These are phyloP conservation scores for Agriotes lineatus DNA, from an alignment of 2,888 invertebrate species.

Conservation along the genomic window DNA sequence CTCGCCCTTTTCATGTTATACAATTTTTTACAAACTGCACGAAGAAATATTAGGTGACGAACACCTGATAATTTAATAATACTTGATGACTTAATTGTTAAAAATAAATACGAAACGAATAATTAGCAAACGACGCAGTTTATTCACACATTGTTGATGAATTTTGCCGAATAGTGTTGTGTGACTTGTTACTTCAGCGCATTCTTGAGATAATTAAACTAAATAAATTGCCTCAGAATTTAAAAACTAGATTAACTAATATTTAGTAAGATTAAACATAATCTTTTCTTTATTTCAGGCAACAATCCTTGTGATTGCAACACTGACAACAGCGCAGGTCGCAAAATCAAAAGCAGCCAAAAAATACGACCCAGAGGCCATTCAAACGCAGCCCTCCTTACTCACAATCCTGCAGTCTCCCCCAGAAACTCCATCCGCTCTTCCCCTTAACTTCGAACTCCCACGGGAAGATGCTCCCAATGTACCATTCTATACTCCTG, in stretches of 20 bases:
- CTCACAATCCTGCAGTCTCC: conserved; percentile 42
- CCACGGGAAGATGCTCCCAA: conserved; percentile 55
- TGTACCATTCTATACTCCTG: conserved; percentile 59
- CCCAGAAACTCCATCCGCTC: conserved; percentile 31
- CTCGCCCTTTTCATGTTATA: too few relatives aligned
- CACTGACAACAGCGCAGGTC: conserved; percentile 29
- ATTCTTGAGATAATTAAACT: neutral
- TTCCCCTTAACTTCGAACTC: conserved; percentile 56
- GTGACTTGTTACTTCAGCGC: too few relatives aligned
- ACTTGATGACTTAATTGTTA: too few relatives aligned
- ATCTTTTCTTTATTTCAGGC: conserved; percentile 23
- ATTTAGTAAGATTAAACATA: neutral
- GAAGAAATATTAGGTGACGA: too few relatives aligned
- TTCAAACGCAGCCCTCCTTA: conserved; percentile 20
- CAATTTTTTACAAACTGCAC: too few relatives aligned
- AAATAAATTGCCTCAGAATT: neutral
- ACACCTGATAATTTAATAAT: too few relatives aligned
- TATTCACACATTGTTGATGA: too few relatives aligned
- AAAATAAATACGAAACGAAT: too few relatives aligned
- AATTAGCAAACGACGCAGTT: too few relatives aligned
- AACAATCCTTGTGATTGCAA: conserved; percentile 19
- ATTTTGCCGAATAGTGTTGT: too few relatives aligned
- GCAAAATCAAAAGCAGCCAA: conserved; percentile 42
- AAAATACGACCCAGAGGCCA: conserved; percentile 13
- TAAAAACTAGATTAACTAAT: too few relatives aligned